Evolutionary conservation across 1,140 invertebrate genomes (phyloP), one percentile per base, ranked within the genome.

Genomic region (Calosoma granatense): DNA sequence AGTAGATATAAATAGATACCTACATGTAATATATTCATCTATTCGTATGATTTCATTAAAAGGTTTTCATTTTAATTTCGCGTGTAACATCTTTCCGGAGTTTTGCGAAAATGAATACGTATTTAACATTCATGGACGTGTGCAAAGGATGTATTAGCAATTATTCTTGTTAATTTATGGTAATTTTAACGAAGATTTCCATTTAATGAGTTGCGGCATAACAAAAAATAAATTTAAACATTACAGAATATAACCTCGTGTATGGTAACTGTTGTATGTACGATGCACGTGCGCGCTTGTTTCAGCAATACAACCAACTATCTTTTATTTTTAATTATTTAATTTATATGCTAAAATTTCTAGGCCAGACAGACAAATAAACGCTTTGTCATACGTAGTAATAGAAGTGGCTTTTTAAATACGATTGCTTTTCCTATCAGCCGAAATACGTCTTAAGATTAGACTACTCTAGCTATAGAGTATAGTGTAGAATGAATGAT

Each of bases 281-380:
- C 26, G 26, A 30, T 14, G 26, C 26, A 30, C 14, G 26, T 17
- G 41, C 15, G 6, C 6, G 17, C 9, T 11, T 12, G 41, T 47
- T 47, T 12, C 15, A 4, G 9, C 6, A 36, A 36, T 47, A 47
- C 9, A 47, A 9, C 41, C 26, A n/a, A 9, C 6, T 36, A 17
- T 12, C 41, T 17, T 4, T 47, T 47, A 17, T 47, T 47, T 47
- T 47, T 47, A 47, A 47, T 47, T 47, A 47, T 47, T 47, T 47
- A 47, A 47, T 47, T 47, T 47, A 47, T 47, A 47, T 47, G 41
- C 41, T 47, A 47, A 47, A 30, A 17, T 47, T 47, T 47, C 17
- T 47, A 47, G 41, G 41, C 17, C 41, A 17, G 41, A 6, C 6
- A 47, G 6, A 47, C 41, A 47, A 17, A 17, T 47, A 47, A 47